Percentiles rank a stretch among this genome's conserved stretches.
Conservation (phyloP, 2,888 invertebrate species). For the Polymixis lichenea region DNA sequence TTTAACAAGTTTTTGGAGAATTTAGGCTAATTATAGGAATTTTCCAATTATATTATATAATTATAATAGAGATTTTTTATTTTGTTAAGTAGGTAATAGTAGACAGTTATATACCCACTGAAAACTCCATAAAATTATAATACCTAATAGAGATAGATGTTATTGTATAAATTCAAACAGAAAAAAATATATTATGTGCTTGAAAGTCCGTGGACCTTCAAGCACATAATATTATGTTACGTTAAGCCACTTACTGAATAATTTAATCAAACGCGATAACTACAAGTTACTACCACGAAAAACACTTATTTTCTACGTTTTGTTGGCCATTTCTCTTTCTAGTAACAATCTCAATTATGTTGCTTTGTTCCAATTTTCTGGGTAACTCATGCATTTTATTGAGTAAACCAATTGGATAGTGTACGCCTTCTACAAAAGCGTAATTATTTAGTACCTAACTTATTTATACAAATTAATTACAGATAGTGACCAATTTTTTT, state of each 20-base stretch:
- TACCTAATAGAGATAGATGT: conserved; percentile 22
- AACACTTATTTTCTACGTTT: neutral
- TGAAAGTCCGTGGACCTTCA: too few species aligned
- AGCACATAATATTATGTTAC: conserved; percentile 24
- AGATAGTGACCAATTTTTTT: conserved; percentile 10
- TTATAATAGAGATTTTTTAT: conserved; percentile 30
- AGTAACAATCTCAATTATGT: conserved; percentile 22
- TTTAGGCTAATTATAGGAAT: conserved; percentile 35
- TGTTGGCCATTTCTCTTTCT: conserved; percentile 23
- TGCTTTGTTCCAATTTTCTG: conserved; percentile 31
- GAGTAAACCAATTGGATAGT: neutral
- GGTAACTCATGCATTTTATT: neutral
- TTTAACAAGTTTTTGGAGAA: conserved; percentile 12
- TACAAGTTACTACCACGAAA: neutral
- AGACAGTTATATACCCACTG: neutral
- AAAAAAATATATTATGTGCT: neutral
- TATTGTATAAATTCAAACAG: conserved; percentile 12
- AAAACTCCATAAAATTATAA: conserved; percentile 20
- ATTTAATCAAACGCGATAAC: conserved; percentile 16
- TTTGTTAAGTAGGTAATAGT: conserved; percentile 27
- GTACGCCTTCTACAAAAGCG: neutral
- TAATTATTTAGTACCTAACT: conserved; percentile 5
- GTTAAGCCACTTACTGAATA: neutral
- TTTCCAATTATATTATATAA: conserved; percentile 42
- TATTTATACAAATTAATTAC: neutral